These are phyloP conservation scores for Himalopsyche tibetana DNA, from an alignment of 2,888 invertebrate species.

Conservation along the genomic window DNA sequence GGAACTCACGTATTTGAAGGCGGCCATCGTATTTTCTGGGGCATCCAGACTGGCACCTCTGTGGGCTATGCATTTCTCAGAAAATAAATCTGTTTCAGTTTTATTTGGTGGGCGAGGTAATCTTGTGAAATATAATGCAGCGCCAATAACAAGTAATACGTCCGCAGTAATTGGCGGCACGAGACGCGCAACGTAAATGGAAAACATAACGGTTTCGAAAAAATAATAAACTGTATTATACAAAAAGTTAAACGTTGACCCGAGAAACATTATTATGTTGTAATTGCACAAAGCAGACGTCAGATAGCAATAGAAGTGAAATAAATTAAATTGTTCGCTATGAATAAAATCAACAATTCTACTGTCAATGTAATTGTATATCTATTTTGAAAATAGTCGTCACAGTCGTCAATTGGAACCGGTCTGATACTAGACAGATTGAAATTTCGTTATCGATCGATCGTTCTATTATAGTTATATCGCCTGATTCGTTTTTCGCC, in stretches of 20 bases:
- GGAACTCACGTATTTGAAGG: conserved; percentile 81
- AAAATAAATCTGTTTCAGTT: neutral
- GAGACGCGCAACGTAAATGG: neutral
- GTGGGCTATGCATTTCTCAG: conserved; percentile 80
- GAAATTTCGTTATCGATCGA: conserved; percentile 16
- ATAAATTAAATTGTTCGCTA: neutral
- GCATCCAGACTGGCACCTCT: conserved; percentile 86
- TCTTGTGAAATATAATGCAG: conserved; percentile 47
- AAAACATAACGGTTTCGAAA: conserved; percentile 22
- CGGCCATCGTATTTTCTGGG: conserved; percentile 87
- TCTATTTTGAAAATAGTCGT: neutral
- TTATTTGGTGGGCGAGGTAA: conserved; percentile 17
- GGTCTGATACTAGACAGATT: neutral
- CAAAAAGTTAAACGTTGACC: conserved; percentile 26
- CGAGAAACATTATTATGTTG: neutral
- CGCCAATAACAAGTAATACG: neutral
- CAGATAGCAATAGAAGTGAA: neutral
- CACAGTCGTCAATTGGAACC: neutral
- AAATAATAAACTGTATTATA: neutral
- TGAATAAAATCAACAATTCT: neutral
- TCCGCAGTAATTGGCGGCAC: conserved; percentile 49
- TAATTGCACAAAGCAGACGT: neutral
- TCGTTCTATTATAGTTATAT: conserved; percentile 1
- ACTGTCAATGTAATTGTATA: neutral
- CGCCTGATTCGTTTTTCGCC: neutral